These are phyloP conservation scores for Agonum fuliginosum DNA, from an alignment of 2,888 invertebrate genomes.

Conservation along the genomic window DNA sequence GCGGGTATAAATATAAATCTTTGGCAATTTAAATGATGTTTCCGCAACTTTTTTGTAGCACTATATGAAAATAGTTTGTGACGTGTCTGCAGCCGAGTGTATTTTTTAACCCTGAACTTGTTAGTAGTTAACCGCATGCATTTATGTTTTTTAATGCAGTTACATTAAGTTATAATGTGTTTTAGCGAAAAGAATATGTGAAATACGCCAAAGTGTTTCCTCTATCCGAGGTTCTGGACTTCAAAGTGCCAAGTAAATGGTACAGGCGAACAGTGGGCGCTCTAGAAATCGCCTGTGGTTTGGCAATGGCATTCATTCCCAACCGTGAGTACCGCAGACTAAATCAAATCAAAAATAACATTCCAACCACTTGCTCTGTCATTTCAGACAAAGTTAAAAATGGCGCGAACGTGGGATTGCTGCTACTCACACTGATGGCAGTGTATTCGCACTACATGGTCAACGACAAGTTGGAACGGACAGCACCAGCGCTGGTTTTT, in stretches of 20 bases:
- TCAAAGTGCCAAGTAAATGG: conserved; percentile 95
- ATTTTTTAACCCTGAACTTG: conserved; percentile 30
- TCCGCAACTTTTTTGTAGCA: background rate
- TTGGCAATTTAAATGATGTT: conserved; percentile 29
- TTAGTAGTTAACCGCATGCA: background rate
- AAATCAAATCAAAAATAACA: conserved; percentile 9
- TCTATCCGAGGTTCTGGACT: conserved; percentile 84
- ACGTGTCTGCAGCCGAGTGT: conserved; percentile 23
- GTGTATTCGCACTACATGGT: conserved; percentile 96
- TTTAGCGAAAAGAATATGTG: conserved; percentile 94
- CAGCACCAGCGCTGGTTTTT: conserved; percentile 92
- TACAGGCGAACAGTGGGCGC: conserved; percentile 89
- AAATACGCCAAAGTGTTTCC: conserved; percentile 97
- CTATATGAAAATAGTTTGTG: conserved; percentile 21
- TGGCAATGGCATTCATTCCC: conserved; percentile 88
- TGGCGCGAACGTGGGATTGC: conserved; percentile 88
- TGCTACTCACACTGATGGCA: conserved; percentile 90
- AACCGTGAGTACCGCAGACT: conserved; percentile 80
- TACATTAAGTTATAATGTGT: conserved; percentile 66
- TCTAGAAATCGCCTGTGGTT: conserved; percentile 88
- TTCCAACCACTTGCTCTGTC: conserved; percentile 22
- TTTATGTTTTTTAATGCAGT: background rate
- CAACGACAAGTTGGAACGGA: conserved; percentile 92
- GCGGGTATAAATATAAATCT: conserved; percentile 34
- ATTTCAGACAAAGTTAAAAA: conserved; percentile 92